Base-by-base conservation (phyloP, 2,113 vertebrate genomes). In the Halichoerus grypus region DNA sequence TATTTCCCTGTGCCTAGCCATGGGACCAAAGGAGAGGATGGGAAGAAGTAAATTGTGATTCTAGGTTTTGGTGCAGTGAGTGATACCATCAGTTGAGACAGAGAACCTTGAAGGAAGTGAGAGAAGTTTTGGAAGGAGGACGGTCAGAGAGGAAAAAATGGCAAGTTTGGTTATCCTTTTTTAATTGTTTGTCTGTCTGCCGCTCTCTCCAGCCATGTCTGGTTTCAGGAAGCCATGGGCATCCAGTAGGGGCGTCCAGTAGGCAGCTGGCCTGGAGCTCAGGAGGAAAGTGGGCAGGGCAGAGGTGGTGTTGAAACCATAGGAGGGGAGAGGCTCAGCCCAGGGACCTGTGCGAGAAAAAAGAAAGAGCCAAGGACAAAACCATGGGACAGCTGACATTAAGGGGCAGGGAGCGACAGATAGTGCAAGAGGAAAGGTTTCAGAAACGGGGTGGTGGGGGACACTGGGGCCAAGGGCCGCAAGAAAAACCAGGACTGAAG, bases 231-330 rank as follows among this genome's bases (percentile, higher is more conserved):
- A 59, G 16, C 46, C n/a, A 67, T 13, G 7, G 39, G 19, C 24
- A 19, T 46, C 28, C n/a, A 67, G 0, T 4, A 26, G 6, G 14
- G n/a, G 1, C 5, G 7, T 61, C 74, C 85, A 12, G 11, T 1
- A n/a, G 55, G 82, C 39, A 53, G 33, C 36, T 11, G 57, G 65
- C 76, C 63, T 39, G 19, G 49, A 53, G n/a, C 39, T 82, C 21
- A 19, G 85, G 82, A 91, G 53, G 61, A 71, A 61, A 53, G 21
- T 42, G 15, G 21, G 7, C 28, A 88, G 69, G 86, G 33, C 15
- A 39, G 72, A 31, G 59, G 53, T 15, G 53, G 26, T 22, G 1
- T 26, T 57, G 49, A 76, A 82, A 49, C 39, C 89, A 16, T 3
- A 4, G 51, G 36, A 51, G 13, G 42, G 5, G 11, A 49, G 12